phyloP scores from a whole-genome alignment of 2,888 invertebrate species.

The Nomada hirtipes region DNA sequence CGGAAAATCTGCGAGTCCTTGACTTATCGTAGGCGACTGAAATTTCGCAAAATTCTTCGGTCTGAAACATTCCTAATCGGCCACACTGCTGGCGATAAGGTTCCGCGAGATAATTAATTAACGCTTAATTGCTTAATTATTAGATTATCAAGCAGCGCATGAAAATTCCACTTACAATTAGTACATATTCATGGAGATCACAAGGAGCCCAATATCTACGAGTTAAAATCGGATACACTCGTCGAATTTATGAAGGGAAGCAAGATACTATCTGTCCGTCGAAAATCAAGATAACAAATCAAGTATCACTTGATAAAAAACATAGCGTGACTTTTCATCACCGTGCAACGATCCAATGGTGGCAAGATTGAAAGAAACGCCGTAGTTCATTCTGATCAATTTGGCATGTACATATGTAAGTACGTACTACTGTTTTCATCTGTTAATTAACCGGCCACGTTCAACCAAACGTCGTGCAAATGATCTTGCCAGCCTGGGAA shows the following conservation, averaged over 20 bases:
- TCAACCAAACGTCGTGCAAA: background rate
- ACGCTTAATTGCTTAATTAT: slow-evolving; percentile 16
- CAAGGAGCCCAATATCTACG: background rate
- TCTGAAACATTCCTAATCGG: slow-evolving; percentile 12
- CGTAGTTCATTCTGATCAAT: slow-evolving; percentile 26
- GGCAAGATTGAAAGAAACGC: slow-evolving; percentile 38
- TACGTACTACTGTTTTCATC: slow-evolving; percentile 6
- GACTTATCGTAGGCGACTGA: slow-evolving; percentile 29
- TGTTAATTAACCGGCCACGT: slow-evolving; percentile 18
- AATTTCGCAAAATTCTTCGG: slow-evolving; percentile 44
- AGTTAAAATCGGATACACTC: slow-evolving; percentile 5
- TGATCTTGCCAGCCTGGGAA: background rate
- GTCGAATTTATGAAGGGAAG: no score
- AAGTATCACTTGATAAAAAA: slow-evolving; percentile 22
- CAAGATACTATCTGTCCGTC: background rate
- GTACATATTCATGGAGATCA: background rate
- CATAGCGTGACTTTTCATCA: slow-evolving; percentile 49
- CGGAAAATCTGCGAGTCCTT: slow-evolving; percentile 48
- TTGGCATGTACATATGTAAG: background rate
- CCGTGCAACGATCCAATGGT: slow-evolving; percentile 22
- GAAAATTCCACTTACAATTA: background rate
- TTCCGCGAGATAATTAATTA: slow-evolving; percentile 18
- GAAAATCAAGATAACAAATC: background rate
- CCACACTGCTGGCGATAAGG: slow-evolving; percentile 17
- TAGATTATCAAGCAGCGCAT: background rate